A percentile compares a stretch with the other conserved stretches of the same genome.
Conservation (phyloP, 2,113 vertebrate species). For the Corythoichthys intestinalis region DNA sequence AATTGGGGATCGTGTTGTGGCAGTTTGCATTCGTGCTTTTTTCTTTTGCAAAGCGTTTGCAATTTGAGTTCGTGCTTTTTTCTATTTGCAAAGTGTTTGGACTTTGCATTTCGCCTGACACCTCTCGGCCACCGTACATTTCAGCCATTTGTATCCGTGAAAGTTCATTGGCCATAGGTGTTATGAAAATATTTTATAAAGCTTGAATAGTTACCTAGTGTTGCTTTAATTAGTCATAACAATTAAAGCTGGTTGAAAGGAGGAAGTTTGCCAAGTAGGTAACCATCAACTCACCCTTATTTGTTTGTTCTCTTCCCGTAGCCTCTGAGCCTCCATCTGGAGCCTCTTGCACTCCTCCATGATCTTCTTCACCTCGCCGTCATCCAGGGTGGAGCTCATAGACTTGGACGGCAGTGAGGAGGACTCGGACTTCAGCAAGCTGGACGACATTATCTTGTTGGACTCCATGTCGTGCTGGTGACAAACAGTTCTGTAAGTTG, state of each 20-base stretch:
- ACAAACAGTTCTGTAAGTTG: not conserved
- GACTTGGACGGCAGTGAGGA: conserved; percentile 82
- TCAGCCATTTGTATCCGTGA: no score
- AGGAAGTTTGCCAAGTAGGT: not conserved
- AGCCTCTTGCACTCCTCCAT: conserved; percentile 96
- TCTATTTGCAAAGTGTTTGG: no score
- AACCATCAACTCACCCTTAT: conserved; percentile 79
- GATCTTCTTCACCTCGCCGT: conserved; percentile 90
- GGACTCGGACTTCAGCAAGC: conserved; percentile 89
- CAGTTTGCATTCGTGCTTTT: no score
- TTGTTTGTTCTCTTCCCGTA: conserved; percentile 96
- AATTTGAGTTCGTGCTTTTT: no score
- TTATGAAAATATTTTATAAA: no score
- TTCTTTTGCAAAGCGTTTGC: no score
- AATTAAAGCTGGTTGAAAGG: conserved; percentile 27
- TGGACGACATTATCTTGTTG: conserved; percentile 89
- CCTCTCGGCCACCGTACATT: no score
- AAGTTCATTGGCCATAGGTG: no score
- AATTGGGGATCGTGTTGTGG: no score
- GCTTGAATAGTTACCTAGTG: no score
- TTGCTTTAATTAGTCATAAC: conserved; percentile 11
- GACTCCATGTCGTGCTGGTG: conserved; percentile 90
- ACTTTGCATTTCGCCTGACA: no score
- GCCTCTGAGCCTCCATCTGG: conserved; percentile 92
- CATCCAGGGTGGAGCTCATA: conserved; percentile 85